phyloP scores from a whole-genome alignment of 2,888 invertebrate species.

The Lasioglossum calceatum region DNA sequence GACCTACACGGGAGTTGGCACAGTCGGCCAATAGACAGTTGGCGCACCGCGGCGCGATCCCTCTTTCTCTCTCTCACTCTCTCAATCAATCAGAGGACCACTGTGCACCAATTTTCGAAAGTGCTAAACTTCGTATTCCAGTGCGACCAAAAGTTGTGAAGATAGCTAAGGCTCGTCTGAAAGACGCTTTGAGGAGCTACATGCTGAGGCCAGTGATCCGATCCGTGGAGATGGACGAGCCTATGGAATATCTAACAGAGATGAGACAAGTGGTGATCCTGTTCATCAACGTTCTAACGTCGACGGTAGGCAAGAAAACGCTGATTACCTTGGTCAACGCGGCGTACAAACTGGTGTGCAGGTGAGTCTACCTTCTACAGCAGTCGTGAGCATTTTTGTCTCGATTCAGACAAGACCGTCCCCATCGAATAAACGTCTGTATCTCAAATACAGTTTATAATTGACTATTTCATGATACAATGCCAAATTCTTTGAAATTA shows the following conservation, averaged over 20 bases:
- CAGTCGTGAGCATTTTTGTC: too few relatives aligned
- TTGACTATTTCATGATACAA: too few relatives aligned
- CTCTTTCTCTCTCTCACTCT: too few relatives aligned
- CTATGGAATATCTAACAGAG: constrained; percentile 90
- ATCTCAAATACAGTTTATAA: too few relatives aligned
- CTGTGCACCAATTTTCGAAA: too few relatives aligned
- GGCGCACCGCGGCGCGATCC: too few relatives aligned
- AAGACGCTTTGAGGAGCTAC: constrained; percentile 85
- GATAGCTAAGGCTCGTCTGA: constrained; percentile 83
- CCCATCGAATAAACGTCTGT: too few relatives aligned
- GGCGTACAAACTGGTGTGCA: constrained; percentile 85
- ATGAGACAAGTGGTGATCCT: constrained; percentile 90
- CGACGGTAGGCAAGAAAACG: constrained; percentile 81
- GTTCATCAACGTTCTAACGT: constrained; percentile 87
- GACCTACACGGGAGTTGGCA: too few relatives aligned
- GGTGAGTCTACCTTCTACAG: constrained; percentile 73
- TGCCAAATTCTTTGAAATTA: too few relatives aligned
- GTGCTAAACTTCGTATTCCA: constrained; percentile 60
- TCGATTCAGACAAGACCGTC: too few relatives aligned
- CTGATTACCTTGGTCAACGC: constrained; percentile 85
- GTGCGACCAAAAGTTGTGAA: constrained; percentile 85
- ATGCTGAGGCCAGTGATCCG: constrained; percentile 87
- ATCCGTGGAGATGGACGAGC: constrained; percentile 88
- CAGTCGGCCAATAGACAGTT: too few relatives aligned
- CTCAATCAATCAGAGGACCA: too few relatives aligned